Base-by-base conservation (phyloP, 2,888 invertebrate genomes). In the Dryocosmus kuriphilus region DNA sequence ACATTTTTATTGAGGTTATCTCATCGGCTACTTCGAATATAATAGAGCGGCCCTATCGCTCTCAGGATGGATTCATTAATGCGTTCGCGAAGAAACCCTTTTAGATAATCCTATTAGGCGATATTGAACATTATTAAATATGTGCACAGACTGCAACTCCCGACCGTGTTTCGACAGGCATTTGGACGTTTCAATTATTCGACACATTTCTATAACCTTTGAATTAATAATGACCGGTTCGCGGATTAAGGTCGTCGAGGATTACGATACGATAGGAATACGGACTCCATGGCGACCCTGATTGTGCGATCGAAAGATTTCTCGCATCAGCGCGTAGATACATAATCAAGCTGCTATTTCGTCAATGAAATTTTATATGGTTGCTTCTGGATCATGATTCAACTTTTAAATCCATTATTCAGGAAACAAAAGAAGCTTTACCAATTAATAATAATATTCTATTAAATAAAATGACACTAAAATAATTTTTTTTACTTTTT, bases 61-160 rank as follows among this genome's bases (percentile, higher is more conserved):
- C 76, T 73, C 79, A 80, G 80, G 85, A 88, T 86, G 85, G 86
- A 88, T 88, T 88, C 89, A 89, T 90, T 89, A 90, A 88, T 89
- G 88, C 87, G 87, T 84, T 83, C 83, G 86, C 82, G 90, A 91
- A n/a, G n/a, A n/a, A 90, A 90, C 91, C 90, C 86, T 88, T 88
- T 86, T 83, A 85, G 85, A 85, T 88, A 88, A 91, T 90, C 88
- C 88, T 83, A 86, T 91, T 91, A 91, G 86, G 79, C 81, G 87
- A 87, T 86, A 90, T 89, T 85, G 87, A 88, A 89, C 87, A 85
- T 89, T 90, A 89, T 90, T 90, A 90, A 90, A 89, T 89, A 88
- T 88, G 86, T 85, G 77, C 80, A 77, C 75, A 79, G 80, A 71
- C 65, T 63, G 41, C 32, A 63, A 76, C 30, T 61, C 35, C 7